A percentile compares a stretch with the other conserved stretches of the same genome.
Conservation (phyloP, 2,888 invertebrate genomes). For the Thymelicus acteon region DNA sequence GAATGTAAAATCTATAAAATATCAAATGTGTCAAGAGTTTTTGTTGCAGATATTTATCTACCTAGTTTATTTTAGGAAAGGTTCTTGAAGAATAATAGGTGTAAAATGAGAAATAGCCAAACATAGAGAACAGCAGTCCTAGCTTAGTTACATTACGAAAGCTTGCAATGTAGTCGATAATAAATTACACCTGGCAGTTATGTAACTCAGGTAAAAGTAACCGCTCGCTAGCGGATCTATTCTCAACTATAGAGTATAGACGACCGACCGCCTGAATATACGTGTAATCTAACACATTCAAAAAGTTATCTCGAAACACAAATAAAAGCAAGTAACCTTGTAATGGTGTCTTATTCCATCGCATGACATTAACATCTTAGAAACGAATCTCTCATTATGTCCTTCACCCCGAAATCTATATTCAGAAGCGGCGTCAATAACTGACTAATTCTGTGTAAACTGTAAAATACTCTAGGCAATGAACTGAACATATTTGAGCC, state of each 20-base stretch:
- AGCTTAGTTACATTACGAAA: conserved; percentile 76
- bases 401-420: conserved; percentile 73
- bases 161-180: conserved; percentile 75
- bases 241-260: conserved; percentile 65
- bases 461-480: background rate
- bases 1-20: background rate
- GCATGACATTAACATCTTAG: background rate
- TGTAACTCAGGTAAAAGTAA: conserved; percentile 81
- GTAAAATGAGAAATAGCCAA: conserved; percentile 15
- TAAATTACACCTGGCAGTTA: conserved; percentile 79
- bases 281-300: conserved; percentile 14
- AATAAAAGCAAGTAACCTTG: background rate
- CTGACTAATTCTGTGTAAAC: conserved; percentile 56
- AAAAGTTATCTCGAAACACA: conserved; percentile 12
- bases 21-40: background rate
- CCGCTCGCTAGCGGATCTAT: conserved; percentile 69
- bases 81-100: background rate
- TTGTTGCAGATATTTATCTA: conserved; percentile 1
- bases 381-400: conserved; percentile 45
- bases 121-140: conserved; percentile 51
- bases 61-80: background rate
- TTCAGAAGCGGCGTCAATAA: conserved; percentile 63
- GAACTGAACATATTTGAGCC: background rate
- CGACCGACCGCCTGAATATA: conserved; percentile 18
- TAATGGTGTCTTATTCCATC: background rate